A percentile compares a stretch with the other conserved stretches of the same genome.
Conservation (phyloP, 2,888 invertebrate genomes). For the Plebejus melissa region DNA sequence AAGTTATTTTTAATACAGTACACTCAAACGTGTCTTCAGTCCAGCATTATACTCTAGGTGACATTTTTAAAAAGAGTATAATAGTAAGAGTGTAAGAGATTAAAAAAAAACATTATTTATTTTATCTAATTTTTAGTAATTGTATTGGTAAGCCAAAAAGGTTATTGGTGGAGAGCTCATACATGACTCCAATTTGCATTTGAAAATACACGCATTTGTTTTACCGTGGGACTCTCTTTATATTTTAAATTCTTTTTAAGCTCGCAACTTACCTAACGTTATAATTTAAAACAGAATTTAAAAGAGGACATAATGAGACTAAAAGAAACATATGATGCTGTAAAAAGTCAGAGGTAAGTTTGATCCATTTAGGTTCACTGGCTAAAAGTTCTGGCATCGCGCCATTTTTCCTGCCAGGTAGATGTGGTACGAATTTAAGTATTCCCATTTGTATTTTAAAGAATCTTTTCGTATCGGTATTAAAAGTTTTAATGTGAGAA, state of each 20-base stretch:
- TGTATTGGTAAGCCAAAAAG: too few species aligned
- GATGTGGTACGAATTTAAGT: slow-evolving; percentile 2
- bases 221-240: too few species aligned
- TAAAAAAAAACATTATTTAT: too few species aligned
- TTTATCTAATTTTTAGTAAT: too few species aligned
- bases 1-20: not conserved
- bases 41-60: too few species aligned
- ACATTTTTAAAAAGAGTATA: too few species aligned
- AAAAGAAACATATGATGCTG: slow-evolving; percentile 3
- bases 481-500: not conserved
- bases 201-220: too few species aligned
- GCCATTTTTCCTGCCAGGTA: slow-evolving; percentile 15
- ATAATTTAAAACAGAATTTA: not conserved
- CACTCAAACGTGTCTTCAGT: not conserved
- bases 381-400: not conserved
- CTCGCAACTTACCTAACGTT: not conserved
- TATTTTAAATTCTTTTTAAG: too few species aligned
- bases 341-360: slow-evolving; percentile 14
- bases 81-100: too few species aligned
- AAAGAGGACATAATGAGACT: not conserved
- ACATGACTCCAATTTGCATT: too few species aligned
- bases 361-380: slow-evolving; percentile 20
- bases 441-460: slow-evolving; percentile 3
- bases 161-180: too few species aligned
- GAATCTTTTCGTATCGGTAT: not conserved